A percentile compares a stretch with the other conserved stretches of the same genome.
Conservation (phyloP, 1,140 invertebrate species). For the Drosophila bifasciata region DNA sequence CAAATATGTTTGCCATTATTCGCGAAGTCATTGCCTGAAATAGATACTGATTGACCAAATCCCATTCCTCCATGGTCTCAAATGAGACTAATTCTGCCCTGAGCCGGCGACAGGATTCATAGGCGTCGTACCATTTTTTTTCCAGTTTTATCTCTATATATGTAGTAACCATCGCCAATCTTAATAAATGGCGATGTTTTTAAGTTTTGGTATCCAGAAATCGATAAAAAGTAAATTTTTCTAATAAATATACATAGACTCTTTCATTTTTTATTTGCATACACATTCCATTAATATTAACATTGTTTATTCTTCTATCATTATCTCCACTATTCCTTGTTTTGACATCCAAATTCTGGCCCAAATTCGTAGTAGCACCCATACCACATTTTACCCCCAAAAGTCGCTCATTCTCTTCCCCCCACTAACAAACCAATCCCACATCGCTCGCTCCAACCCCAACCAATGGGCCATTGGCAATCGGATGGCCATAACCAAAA, state of each 20-base stretch:
- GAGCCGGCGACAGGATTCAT: slow-evolving; percentile 11
- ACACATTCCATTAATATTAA: no score
- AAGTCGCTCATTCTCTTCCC: no score
- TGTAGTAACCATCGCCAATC: neutral
- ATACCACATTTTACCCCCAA: no score
- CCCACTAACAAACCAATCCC: no score
- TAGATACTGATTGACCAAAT: slow-evolving; percentile 14
- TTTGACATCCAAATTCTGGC: neutral
- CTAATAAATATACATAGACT: no score
- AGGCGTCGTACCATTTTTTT: slow-evolving; percentile 33
- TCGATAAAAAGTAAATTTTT: no score
- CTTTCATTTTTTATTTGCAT: no score
- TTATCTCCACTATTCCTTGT: no score
- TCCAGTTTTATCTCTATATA: neutral
- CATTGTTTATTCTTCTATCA: neutral
- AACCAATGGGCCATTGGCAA: slow-evolving; percentile 3
- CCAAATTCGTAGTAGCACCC: neutral
- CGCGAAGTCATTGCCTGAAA: slow-evolving; percentile 13
- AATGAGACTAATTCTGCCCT: slow-evolving; percentile 16
- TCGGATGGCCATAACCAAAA: slow-evolving; percentile 25
- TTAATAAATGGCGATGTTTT: slow-evolving; percentile 2
- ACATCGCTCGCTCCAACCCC: neutral
- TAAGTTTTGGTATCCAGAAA: no score
- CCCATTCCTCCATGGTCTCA: slow-evolving; percentile 14
- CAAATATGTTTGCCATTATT: slow-evolving; percentile 6